Conservation (phyloP, 2,113 vertebrate species). For the Rhipidura dahli region DNA sequence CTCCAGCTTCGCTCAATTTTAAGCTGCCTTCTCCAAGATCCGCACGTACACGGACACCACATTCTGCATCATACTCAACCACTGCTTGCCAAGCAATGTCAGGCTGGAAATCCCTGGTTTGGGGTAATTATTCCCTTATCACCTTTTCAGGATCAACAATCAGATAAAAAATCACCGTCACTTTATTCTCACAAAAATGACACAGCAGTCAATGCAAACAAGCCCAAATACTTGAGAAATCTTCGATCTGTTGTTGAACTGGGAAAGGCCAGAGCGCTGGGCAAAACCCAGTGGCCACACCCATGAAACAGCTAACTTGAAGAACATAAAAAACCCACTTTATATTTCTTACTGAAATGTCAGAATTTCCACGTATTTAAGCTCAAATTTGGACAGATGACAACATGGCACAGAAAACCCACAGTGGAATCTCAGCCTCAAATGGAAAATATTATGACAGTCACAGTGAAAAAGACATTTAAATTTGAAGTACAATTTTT, state of each 20-base stretch:
- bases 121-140: neutral
- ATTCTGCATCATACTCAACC: fast-evolving
- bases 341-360: constrained; percentile 29
- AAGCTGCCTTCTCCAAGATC: neutral
- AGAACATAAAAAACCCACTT: neutral
- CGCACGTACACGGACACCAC: fast-evolving
- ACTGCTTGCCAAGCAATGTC: fast-evolving
- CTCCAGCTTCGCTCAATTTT: neutral
- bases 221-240: neutral
- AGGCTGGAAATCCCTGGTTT: neutral
- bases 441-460: constrained; percentile 57
- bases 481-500: constrained; percentile 35
- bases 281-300: constrained; percentile 32
- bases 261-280: constrained; percentile 38
- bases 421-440: constrained; percentile 48
- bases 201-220: neutral
- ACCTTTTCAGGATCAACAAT: neutral
- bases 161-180: neutral
- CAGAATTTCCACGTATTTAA: constrained; percentile 56
- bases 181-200: constrained; percentile 5
- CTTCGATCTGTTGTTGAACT: neutral
- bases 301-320: neutral
- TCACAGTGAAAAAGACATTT: constrained; percentile 50
- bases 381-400: constrained; percentile 27
- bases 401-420: constrained; percentile 55